Base-by-base conservation (phyloP, 2,113 vertebrate species). In the Ailurus styani region DNA sequence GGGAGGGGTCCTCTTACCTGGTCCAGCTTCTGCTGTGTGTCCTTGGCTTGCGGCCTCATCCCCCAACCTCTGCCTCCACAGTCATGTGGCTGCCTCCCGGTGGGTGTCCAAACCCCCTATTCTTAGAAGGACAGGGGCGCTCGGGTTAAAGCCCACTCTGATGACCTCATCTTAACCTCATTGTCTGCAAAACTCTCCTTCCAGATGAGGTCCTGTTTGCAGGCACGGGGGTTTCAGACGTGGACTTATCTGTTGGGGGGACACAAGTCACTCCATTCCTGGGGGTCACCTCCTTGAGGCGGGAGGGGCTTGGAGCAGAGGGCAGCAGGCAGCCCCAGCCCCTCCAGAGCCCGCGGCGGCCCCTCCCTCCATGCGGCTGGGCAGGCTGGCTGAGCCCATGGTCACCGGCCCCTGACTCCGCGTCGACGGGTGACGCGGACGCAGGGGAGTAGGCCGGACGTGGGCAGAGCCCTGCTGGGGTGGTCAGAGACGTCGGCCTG, bases 401-500 rank as follows among this genome's bases (percentile, higher is more conserved):
- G 20, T 7, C 50, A 8, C n/a, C 0, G 0, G n/a, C 6, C 88
- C 88, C 42, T 34, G 27, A 45, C 42, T 50, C 7, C 1, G 2
- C 75, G 57, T 23, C 29, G 12, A 4, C 0, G 2, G 89, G 20
- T 0, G 15, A 21, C 45, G 45, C 7, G 3, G 6, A 47, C 64
- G 4, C 1, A 20, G 55, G 34, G 47, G 20, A 7, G 18, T 34
- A 34, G 20, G 42, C 54, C 7, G 50, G 81, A 40, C 10, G n/a
- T n/a, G n/a, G n/a, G n/a, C 17, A 9, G 12, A 79, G 70, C 6
- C 45, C n/a, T 78, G 5, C 3, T 25, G 3, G 7, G 84, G 9
- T 31, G 5, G 27, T n/a, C 57, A 17, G 14, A 47, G 62, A 37
- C 0, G 0, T 14, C 0, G 2, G 0, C 18, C 86, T 75, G 29